Percentiles rank a stretch among this genome's conserved stretches.
These are phyloP conservation scores for Corvus hawaiiensis DNA, from an alignment of 2,113 vertebrate genomes.

Conservation along the genomic window DNA sequence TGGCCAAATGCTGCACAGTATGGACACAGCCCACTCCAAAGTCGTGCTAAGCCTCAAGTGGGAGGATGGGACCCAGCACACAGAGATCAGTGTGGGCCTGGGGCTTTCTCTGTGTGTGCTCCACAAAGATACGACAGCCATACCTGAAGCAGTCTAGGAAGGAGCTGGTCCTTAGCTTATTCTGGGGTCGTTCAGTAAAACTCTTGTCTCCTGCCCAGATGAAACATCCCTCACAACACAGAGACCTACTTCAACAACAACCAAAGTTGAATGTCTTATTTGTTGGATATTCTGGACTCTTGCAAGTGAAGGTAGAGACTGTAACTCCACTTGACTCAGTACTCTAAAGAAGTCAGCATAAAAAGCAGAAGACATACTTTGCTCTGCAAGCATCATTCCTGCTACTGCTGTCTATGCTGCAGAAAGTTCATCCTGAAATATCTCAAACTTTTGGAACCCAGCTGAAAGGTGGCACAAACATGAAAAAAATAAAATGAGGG, in stretches of 20 bases:
- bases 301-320: neutral
- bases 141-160: neutral
- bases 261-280: neutral
- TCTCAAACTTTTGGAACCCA: neutral
- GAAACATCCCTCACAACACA: neutral
- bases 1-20: neutral
- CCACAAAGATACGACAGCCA: neutral
- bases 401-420: rapidly evolving
- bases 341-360: neutral
- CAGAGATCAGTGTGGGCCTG: neutral
- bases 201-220: neutral
- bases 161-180: neutral
- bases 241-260: neutral
- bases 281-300: neutral
- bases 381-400: neutral
- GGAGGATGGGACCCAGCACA: neutral
- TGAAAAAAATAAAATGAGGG: neutral
- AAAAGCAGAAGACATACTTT: neutral
- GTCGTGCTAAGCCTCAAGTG: neutral
- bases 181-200: neutral
- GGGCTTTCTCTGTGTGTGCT: neutral
- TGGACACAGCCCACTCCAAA: neutral
- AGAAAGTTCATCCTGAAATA: neutral
- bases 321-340: neutral
- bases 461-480: neutral